Evolutionary conservation across 2,888 invertebrate species (phyloP).

Genomic region (Eristalinus aeneus): DNA sequence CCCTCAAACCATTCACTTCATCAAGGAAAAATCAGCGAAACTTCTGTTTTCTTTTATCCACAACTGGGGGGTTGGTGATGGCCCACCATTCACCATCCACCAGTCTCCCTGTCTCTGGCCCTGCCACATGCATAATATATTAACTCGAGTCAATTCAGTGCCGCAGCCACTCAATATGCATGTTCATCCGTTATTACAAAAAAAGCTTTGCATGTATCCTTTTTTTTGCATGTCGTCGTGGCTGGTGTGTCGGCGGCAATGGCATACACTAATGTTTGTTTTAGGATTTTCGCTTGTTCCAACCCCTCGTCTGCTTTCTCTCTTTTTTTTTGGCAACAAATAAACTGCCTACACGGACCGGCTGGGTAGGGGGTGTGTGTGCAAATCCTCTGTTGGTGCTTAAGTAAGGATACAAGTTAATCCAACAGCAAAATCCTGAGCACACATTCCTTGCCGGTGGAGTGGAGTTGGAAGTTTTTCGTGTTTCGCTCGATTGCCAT

Average conservation of each 20-base stretch:
- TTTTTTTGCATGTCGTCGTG: constrained; percentile 13
- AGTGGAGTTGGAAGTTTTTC: background rate
- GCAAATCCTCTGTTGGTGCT: constrained; percentile 60
- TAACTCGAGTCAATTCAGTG: constrained; percentile 65
- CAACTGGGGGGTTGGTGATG: background rate
- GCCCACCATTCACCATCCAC: constrained; percentile 14
- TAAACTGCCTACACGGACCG: constrained; percentile 43
- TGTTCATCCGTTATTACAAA: constrained; percentile 66
- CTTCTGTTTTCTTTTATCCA: constrained; percentile 65
- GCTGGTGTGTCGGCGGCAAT: background rate
- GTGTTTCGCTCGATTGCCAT: constrained; percentile 62
- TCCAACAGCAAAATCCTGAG: constrained; percentile 53
- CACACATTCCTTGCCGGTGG: constrained; percentile 42
- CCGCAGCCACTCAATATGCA: constrained; percentile 66
- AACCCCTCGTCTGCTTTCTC: constrained; percentile 17
- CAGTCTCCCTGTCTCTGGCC: background rate
- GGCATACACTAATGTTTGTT: constrained; percentile 64
- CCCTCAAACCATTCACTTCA: constrained; percentile 36
- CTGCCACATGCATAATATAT: constrained; percentile 67
- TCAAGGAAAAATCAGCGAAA: constrained; percentile 64
- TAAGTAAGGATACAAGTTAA: constrained; percentile 65
- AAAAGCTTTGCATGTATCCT: constrained; percentile 54
- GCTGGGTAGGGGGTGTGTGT: constrained; percentile 1
- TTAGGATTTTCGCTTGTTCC: constrained; percentile 47
- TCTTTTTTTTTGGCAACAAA: constrained; percentile 43